Base-by-base conservation (phyloP, 2,113 vertebrate species). In the Oostethus manadensis region DNA sequence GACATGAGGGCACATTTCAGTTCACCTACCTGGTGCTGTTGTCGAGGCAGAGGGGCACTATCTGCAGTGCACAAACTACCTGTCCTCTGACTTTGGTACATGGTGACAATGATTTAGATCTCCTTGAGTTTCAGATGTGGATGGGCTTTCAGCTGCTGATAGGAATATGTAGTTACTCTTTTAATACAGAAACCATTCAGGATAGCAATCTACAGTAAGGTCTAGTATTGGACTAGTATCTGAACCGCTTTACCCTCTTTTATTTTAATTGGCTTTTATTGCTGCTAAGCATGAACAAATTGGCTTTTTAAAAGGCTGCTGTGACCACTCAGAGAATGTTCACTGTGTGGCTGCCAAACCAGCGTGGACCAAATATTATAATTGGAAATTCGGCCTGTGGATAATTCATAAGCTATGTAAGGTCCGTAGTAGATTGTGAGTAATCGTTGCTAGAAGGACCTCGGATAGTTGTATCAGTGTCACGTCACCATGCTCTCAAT, bases 351-450 rank as follows among this genome's bases (percentile, higher is more conserved):
- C 53, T 60, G 48, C 35, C 16, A 47, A 40, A 35, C 62, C 55
- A 42, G 38, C 13, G 62, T 23, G 60, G 22, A 65, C 64, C 54
- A 79, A 63, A 56, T 68, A 76, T 78, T 67, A 62, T 82, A 80
- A 80, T 75, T 69, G 68, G 59, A 55, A 64, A 67, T 68, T 62
- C 11, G 42, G 42, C 23, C 11, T 15, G 48, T 76, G 77, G 80
- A 80, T 84, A 70, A 82, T 82, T 78, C 70, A 77, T 73, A 48
- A 54, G 68, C 50, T 22, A 57, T 60, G 67, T 49, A 48, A 76
- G 56, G 38, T 71, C 56, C 67, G 60, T 47, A 58, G 71, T 57
- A 60, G 51, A 60, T 51, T 58, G 51, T 3, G 18, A 64, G 61
- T 74, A 67, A 65, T 67, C 43, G 3, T 51, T 10, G 62, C 26